phyloP scores from a whole-genome alignment of 2,797 vertebrate genomes.

The Danionella dracula region DNA sequence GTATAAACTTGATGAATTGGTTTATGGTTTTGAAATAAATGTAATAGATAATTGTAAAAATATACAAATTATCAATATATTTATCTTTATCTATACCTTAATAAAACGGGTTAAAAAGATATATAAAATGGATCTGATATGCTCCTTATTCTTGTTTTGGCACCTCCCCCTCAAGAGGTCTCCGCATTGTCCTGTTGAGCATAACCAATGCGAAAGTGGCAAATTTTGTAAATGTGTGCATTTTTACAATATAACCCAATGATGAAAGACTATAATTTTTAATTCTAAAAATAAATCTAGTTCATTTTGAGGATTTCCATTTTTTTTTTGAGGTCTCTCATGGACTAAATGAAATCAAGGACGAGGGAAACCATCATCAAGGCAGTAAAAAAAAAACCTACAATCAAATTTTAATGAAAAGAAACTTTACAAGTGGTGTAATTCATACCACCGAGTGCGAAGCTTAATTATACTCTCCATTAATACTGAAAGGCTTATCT shows the following conservation, averaged over 20 bases:
- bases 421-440: slow-evolving; percentile 44
- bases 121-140: too few species aligned
- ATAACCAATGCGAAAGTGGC: too few species aligned
- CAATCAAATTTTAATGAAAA: slow-evolving; percentile 46
- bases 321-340: neutral
- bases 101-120: too few species aligned
- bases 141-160: too few species aligned
- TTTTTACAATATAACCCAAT: slow-evolving; percentile 13
- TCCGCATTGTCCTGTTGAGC: too few species aligned
- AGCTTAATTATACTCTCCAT: slow-evolving; percentile 46
- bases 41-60: too few species aligned
- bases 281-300: slow-evolving; percentile 8
- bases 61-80: too few species aligned
- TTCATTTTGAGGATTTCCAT: slow-evolving; percentile 6
- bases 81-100: too few species aligned
- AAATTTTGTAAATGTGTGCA: too few species aligned
- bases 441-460: slow-evolving; percentile 43
- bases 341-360: slow-evolving; percentile 47
- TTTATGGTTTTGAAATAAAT: too few species aligned
- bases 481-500: slow-evolving; percentile 37
- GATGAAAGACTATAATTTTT: slow-evolving; percentile 19
- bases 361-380: slow-evolving; percentile 26
- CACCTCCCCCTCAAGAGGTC: too few species aligned
- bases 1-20: too few species aligned
- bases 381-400: slow-evolving; percentile 1